Percentiles rank a stretch among this genome's conserved stretches.
Evolutionary conservation across 2,113 vertebrate genomes (phyloP).

Genomic region (Spermophilus dauricus): DNA sequence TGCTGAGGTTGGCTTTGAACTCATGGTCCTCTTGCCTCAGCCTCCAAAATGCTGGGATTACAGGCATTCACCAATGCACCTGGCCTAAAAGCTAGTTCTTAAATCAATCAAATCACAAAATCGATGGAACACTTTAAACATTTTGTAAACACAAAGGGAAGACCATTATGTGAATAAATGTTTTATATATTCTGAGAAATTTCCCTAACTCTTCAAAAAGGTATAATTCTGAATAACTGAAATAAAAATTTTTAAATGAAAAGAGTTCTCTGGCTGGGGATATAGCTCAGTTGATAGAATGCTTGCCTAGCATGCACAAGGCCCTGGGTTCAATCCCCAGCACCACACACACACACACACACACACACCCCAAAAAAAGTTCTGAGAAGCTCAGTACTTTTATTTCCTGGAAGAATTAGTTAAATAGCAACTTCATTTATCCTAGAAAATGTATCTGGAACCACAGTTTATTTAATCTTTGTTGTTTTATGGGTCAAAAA

Average conservation of each 20-base stretch:
- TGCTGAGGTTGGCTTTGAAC: too few relatives aligned
- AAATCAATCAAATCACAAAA: not conserved
- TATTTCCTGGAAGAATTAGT: slow-evolving; percentile 45
- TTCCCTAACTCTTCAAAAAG: not conserved
- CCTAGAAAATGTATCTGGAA: not conserved
- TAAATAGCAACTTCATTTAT: slow-evolving; percentile 40
- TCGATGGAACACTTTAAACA: slow-evolving; percentile 3
- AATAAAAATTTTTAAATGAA: not conserved
- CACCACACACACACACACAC: too few relatives aligned
- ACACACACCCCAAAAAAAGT: too few relatives aligned
- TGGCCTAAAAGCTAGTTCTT: not conserved
- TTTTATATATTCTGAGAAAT: slow-evolving; percentile 37
- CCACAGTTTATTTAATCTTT: not conserved
- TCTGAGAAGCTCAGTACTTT: not conserved
- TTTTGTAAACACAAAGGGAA: slow-evolving; percentile 10
- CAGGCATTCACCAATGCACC: too few relatives aligned
- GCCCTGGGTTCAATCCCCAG: too few relatives aligned
- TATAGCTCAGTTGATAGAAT: too few relatives aligned
- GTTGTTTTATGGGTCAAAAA: not conserved
- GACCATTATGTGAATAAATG: not conserved
- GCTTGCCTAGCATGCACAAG: too few relatives aligned
- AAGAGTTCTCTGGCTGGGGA: not conserved
- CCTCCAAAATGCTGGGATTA: too few relatives aligned
- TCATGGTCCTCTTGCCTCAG: too few relatives aligned
- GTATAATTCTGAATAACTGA: slow-evolving; percentile 6